phyloP scores from a whole-genome alignment of 2,888 invertebrate genomes.

The Scelioninae gen. 1 region DNA sequence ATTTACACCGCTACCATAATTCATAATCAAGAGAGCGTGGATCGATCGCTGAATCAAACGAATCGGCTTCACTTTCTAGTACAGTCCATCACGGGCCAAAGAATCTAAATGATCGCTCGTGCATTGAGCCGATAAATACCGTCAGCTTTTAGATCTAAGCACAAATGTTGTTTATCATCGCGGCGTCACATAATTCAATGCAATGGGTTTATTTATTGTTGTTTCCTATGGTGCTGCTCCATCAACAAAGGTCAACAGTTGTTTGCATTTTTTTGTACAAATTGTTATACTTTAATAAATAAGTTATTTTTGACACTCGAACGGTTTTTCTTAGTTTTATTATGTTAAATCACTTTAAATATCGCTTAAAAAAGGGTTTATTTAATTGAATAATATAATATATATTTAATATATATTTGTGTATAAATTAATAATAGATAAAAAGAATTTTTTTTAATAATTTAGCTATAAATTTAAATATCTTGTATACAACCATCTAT shows the following conservation, averaged over 20 bases:
- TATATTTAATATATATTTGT: no score
- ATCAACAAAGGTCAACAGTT: conserved; percentile 32
- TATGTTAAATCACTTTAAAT: not conserved
- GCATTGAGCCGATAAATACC: conserved; percentile 53
- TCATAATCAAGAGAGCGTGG: conserved; percentile 63
- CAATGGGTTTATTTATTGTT: conserved; percentile 44
- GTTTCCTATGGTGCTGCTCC: conserved; percentile 1
- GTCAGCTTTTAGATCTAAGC: conserved; percentile 48
- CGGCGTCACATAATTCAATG: conserved; percentile 60
- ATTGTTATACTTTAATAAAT: conserved; percentile 47
- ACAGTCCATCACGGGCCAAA: conserved; percentile 44
- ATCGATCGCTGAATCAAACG: conserved; percentile 47
- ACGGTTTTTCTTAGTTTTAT: not conserved
- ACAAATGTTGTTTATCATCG: conserved; percentile 52
- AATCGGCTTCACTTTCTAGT: conserved; percentile 59
- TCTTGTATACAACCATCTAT: no score
- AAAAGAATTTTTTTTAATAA: no score
- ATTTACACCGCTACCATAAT: conserved; percentile 54
- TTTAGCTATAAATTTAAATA: no score
- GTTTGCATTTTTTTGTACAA: conserved; percentile 34
- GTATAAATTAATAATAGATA: no score
- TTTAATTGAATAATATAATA: no score
- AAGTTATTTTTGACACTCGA: conserved; percentile 24
- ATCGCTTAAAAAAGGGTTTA: not conserved
- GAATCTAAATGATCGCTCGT: conserved; percentile 50